Percentiles rank a stretch among this genome's conserved stretches.
phyloP scores from a whole-genome alignment of 2,888 invertebrate genomes.

The Lamproptera curius region DNA sequence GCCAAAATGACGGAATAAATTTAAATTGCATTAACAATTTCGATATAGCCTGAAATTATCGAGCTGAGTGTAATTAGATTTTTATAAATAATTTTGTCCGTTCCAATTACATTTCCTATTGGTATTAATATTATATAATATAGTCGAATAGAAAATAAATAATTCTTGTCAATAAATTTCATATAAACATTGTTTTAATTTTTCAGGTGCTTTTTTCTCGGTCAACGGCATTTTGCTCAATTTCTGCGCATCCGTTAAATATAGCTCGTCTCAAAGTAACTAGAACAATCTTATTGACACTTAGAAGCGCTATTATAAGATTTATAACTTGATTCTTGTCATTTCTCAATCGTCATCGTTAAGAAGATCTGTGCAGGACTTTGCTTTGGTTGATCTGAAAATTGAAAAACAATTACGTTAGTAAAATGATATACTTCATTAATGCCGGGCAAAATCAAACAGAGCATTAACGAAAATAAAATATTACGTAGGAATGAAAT shows the following conservation, averaged over 20 bases:
- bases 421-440: neutral
- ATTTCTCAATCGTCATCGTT: slow-evolving; percentile 75
- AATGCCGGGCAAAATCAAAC: too few species aligned
- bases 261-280: too few species aligned
- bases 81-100: too few species aligned
- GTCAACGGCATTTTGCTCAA: neutral
- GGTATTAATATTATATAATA: too few species aligned
- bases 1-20: slow-evolving; percentile 11
- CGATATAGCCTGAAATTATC: neutral
- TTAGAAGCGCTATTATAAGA: too few species aligned
- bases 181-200: too few species aligned
- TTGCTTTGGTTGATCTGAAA: slow-evolving; percentile 84
- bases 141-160: too few species aligned
- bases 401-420: slow-evolving; percentile 23
- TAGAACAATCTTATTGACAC: neutral
- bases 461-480: neutral
- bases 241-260: neutral
- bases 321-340: too few species aligned
- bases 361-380: slow-evolving; percentile 85
- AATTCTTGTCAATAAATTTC: neutral
- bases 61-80: neutral
- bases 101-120: too few species aligned
- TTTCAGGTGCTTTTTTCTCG: too few species aligned
- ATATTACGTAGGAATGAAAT: too few species aligned
- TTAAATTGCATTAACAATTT: slow-evolving; percentile 13